Evolutionary conservation across 2,888 invertebrate genomes (phyloP).

Genomic region (Megaustenia siamemsis): DNA sequence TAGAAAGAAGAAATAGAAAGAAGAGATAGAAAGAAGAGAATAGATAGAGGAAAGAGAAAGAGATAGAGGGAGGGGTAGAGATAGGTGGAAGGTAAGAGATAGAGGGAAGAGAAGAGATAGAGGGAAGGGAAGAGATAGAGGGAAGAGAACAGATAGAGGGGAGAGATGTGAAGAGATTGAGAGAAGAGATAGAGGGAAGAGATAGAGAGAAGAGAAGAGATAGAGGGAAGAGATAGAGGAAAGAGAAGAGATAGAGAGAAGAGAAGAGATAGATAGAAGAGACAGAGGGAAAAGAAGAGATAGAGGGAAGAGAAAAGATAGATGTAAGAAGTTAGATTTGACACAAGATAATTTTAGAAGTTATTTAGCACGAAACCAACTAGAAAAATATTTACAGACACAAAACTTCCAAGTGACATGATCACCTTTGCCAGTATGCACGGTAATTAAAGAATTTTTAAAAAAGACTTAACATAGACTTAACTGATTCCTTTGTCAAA

Average conservation of each 20-base stretch:
- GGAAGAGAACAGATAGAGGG: not conserved
- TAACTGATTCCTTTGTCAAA: too few relatives aligned
- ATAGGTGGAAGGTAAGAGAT: too few relatives aligned
- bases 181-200: not conserved
- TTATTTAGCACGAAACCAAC: too few relatives aligned
- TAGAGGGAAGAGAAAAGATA: not conserved
- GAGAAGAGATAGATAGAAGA: not conserved
- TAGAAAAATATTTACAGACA: too few relatives aligned
- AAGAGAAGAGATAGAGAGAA: not conserved
- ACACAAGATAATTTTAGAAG: too few relatives aligned
- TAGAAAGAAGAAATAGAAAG: not conserved
- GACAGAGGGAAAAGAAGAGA: not conserved
- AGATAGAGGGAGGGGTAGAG: too few relatives aligned
- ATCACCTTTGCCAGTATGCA: too few relatives aligned
- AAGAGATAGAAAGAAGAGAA: not conserved
- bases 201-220: slow-evolving; percentile 13
- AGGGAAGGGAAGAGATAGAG: too few relatives aligned
- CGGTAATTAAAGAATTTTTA: too few relatives aligned
- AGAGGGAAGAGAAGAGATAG: not conserved
- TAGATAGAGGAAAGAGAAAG: not conserved
- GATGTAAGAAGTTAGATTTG: not conserved
- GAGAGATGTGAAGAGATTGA: not conserved
- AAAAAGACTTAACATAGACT: too few relatives aligned
- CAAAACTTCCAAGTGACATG: too few relatives aligned
- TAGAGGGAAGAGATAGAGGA: not conserved